Percentiles rank a stretch among this genome's conserved stretches.
These are phyloP conservation scores for Rhinoderma darwinii DNA, from an alignment of 2,113 vertebrate species.

Conservation along the genomic window DNA sequence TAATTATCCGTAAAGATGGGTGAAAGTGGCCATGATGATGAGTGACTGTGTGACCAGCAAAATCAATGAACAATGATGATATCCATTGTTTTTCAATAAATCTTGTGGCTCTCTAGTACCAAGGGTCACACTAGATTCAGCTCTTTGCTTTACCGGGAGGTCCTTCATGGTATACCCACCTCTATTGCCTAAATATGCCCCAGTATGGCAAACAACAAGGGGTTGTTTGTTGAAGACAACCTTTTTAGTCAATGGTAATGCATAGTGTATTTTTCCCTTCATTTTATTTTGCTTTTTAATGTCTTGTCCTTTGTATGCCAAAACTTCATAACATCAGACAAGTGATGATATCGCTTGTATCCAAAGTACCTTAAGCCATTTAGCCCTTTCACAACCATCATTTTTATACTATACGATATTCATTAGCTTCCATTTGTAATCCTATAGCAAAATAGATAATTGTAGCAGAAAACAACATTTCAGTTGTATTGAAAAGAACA, in stretches of 20 bases:
- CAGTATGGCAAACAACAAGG: neutral
- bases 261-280: neutral
- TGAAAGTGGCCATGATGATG: no score
- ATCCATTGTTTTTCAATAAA: neutral
- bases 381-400: slow-evolving; percentile 8
- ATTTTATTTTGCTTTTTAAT: neutral
- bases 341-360: slow-evolving; percentile 19
- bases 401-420: slow-evolving; percentile 40
- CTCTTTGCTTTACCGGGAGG: neutral
- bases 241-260: neutral
- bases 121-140: neutral
- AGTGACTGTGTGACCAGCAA: no score
- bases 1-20: no score
- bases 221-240: neutral
- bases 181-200: neutral
- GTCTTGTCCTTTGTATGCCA: neutral
- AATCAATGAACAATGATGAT: no score
- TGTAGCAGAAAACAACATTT: slow-evolving; percentile 37
- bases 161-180: neutral
- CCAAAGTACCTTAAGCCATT: slow-evolving; percentile 10
- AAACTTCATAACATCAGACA: slow-evolving; percentile 5
- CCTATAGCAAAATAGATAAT: slow-evolving; percentile 42
- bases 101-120: neutral
- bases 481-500: slow-evolving; percentile 38
- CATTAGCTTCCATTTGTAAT: slow-evolving; percentile 46